Base-by-base conservation (phyloP, 2,113 vertebrate genomes). In the Argyrosomus japonicus region DNA sequence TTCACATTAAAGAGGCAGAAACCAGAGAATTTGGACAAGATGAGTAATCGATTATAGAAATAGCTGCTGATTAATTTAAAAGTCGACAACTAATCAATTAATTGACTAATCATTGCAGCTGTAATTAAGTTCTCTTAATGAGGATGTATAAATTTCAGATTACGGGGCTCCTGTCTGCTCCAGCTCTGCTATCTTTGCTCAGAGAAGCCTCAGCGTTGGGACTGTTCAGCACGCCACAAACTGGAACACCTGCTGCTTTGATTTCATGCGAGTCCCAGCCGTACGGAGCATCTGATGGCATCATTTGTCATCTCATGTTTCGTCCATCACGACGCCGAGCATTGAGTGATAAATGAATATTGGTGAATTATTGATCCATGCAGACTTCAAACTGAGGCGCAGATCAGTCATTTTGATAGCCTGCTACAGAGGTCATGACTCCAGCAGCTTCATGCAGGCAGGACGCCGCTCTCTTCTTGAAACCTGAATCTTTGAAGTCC, bases 351-450 rank as follows among this genome's bases (percentile, higher is more conserved):
- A 68, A 61, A 84, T 84, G 81, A 81, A 76, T 86, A 85, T 85
- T 58, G 87, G 85, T 77, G 19, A 79, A 43, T 32, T 92, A 91
- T 93, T 53, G 91, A 94, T 90, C 69, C 3, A 0, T 68, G 29
- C 51, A 1, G 57, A 40, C 75, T 67, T 84, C 48, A 81, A 27
- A 76, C 68, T 23, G 60, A 77, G 68, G 29, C 19, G 29, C 54
- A 69, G 73, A 91, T 92, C 86, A 75, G 79, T 89, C 89, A 90
- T 82, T 78, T 71, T 93, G 83, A 88, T 68, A 13, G 65, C 63
- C 53, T 3, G 19, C 81, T 29, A 19, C 83, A 69, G 84, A 88
- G 87, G 79, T 80, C 75, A 36, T 12, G 79, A 50, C 83, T 80
- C 58, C 65, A 3, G 48, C 72, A 21, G 86, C 77, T 63, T 3